These are phyloP conservation scores for Oncorhynchus mykiss DNA, from an alignment of 2,113 vertebrate genomes.

Conservation along the genomic window DNA sequence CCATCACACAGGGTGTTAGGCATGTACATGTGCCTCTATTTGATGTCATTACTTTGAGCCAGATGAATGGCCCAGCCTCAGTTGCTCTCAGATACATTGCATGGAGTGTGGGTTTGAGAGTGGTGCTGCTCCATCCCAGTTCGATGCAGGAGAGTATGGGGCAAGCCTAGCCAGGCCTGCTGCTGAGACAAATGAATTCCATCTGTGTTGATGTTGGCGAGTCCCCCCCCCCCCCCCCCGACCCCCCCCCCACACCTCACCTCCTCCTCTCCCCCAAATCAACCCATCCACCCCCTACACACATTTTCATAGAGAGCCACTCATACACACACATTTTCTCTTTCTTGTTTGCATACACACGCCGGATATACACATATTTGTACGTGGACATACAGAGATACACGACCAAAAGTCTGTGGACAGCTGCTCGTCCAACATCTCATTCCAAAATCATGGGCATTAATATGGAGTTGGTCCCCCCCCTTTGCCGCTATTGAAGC, in stretches of 20 bases:
- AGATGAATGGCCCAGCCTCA: neutral
- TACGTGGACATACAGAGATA: too few species aligned
- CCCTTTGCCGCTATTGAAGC: too few species aligned
- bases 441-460: too few species aligned
- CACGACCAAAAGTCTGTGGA: too few species aligned
- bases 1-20: too few species aligned
- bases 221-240: conserved; percentile 15
- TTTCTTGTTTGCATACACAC: neutral
- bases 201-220: conserved; percentile 86
- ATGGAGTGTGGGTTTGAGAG: neutral
- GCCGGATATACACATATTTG: too few species aligned
- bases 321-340: neutral
- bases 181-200: conserved; percentile 78
- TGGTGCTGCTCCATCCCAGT: conserved; percentile 1
- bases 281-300: conserved; percentile 5
- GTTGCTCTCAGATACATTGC: neutral
- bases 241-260: neutral
- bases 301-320: neutral
- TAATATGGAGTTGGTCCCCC: too few species aligned
- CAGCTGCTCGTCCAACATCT: too few species aligned
- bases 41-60: neutral
- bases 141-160: conserved; percentile 50
- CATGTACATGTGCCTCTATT: too few species aligned
- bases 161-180: conserved; percentile 40
- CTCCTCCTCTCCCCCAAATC: conserved; percentile 18